A percentile compares a stretch with the other conserved stretches of the same genome.
These are phyloP conservation scores for Agrotis clavis DNA, from an alignment of 2,888 invertebrate species.

Conservation along the genomic window DNA sequence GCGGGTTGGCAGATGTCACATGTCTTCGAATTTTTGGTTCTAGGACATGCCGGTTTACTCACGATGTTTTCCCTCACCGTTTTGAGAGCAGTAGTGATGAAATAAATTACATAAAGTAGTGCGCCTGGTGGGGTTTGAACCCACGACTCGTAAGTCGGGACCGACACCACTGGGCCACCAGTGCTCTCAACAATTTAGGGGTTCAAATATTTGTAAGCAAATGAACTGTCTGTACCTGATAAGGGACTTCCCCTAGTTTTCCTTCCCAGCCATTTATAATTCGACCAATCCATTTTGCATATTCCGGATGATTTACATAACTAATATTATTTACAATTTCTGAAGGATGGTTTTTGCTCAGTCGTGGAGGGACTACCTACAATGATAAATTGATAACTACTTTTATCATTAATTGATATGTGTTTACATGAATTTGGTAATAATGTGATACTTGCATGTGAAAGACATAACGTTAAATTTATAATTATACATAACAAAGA, in stretches of 20 bases:
- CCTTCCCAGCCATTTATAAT: constrained; percentile 43
- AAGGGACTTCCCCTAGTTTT: constrained; percentile 50
- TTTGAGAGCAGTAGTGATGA: no score
- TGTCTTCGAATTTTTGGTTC: no score
- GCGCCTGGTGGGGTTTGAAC: no score
- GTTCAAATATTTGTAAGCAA: constrained; percentile 1
- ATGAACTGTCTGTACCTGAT: constrained; percentile 31
- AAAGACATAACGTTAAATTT: constrained; percentile 28
- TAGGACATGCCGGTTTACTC: no score
- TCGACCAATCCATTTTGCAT: constrained; percentile 34
- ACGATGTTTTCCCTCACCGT: no score
- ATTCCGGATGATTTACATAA: background rate
- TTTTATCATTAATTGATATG: background rate
- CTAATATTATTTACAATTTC: background rate
- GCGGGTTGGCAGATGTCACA: no score
- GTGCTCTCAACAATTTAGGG: no score
- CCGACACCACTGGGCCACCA: no score
- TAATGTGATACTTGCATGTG: constrained; percentile 3
- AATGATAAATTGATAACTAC: background rate
- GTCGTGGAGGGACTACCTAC: background rate
- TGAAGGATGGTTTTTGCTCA: background rate
- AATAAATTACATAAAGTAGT: no score
- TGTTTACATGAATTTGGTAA: background rate
- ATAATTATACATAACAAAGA: constrained; percentile 25
- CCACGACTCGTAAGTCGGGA: no score